Evolutionary conservation across 2,797 vertebrate genomes (phyloP).

Genomic region (Poecilia wingei): DNA sequence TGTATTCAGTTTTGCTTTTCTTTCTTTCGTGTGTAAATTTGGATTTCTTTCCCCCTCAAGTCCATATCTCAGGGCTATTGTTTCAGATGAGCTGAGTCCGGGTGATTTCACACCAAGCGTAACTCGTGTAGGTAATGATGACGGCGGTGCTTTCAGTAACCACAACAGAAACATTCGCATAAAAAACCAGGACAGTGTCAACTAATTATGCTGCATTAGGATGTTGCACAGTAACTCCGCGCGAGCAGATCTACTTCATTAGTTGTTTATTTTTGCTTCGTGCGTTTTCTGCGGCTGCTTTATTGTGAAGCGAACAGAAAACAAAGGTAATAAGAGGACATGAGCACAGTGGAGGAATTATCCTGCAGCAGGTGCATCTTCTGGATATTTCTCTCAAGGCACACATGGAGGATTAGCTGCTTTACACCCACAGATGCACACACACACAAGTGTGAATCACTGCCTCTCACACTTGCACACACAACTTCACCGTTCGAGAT

Average conservation of each 20-base stretch:
- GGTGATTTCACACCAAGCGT: not conserved
- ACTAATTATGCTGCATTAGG: conserved; percentile 7
- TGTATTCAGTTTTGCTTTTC: not conserved
- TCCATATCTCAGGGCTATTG: conserved; percentile 3
- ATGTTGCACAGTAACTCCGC: conserved; percentile 3
- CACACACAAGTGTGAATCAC: conserved; percentile 39
- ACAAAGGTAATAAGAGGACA: conserved; percentile 23
- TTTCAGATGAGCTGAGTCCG: not conserved
- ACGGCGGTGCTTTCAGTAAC: conserved; percentile 25
- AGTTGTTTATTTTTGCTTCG: conserved; percentile 12
- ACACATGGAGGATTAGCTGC: conserved; percentile 54
- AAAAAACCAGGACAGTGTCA: not conserved
- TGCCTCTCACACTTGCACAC: conserved; percentile 17
- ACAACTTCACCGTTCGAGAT: conserved; percentile 25
- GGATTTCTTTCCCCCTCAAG: not conserved
- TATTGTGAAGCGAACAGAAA: conserved; percentile 39
- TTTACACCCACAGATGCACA: conserved; percentile 43
- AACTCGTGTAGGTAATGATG: conserved; percentile 12
- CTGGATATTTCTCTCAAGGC: conserved; percentile 43
- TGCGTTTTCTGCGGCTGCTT: conserved; percentile 9
- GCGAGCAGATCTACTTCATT: conserved; percentile 5
- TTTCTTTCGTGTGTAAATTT: not conserved
- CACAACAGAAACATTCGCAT: conserved; percentile 16
- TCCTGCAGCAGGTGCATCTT: conserved; percentile 59
- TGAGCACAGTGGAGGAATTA: conserved; percentile 48